These are phyloP conservation scores for Coptotermes formosanus DNA, from an alignment of 1,140 invertebrate species.

Conservation along the genomic window DNA sequence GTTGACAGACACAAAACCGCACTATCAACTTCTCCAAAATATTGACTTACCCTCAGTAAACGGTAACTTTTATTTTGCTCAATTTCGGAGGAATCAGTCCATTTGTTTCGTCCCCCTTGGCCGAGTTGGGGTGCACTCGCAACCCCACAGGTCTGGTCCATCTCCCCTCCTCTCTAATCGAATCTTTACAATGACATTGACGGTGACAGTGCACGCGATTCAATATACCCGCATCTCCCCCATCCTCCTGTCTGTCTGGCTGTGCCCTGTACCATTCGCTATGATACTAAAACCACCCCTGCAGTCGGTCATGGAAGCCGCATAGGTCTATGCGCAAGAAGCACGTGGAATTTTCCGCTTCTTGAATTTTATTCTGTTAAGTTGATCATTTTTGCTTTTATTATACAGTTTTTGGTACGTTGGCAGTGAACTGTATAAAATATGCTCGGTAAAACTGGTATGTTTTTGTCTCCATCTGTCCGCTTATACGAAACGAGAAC, in stretches of 20 bases:
- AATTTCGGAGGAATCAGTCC: conserved; percentile 6
- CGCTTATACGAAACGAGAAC: too few relatives aligned
- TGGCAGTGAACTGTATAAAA: too few relatives aligned
- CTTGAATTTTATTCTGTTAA: not conserved
- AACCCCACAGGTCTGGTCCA: too few relatives aligned
- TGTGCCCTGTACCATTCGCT: not conserved
- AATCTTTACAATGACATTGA: conserved; percentile 8
- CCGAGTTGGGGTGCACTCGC: not conserved
- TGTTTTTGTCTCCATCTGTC: too few relatives aligned
- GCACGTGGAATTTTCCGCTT: not conserved
- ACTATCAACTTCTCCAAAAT: not conserved
- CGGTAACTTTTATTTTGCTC: conserved; percentile 9
- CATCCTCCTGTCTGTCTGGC: not conserved
- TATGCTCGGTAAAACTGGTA: too few relatives aligned
- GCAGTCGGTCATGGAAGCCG: not conserved
- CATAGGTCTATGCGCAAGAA: not conserved
- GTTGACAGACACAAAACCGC: not conserved
- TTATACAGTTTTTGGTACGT: too few relatives aligned
- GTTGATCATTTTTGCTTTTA: too few relatives aligned
- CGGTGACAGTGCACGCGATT: not conserved
- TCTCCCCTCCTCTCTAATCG: not conserved
- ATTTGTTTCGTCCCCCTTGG: not conserved
- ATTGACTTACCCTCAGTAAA: conserved; percentile 1
- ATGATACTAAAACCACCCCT: not conserved
- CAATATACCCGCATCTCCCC: not conserved